Conservation (phyloP, 2,113 vertebrate genomes). For the Xiphophorus couchianus region DNA sequence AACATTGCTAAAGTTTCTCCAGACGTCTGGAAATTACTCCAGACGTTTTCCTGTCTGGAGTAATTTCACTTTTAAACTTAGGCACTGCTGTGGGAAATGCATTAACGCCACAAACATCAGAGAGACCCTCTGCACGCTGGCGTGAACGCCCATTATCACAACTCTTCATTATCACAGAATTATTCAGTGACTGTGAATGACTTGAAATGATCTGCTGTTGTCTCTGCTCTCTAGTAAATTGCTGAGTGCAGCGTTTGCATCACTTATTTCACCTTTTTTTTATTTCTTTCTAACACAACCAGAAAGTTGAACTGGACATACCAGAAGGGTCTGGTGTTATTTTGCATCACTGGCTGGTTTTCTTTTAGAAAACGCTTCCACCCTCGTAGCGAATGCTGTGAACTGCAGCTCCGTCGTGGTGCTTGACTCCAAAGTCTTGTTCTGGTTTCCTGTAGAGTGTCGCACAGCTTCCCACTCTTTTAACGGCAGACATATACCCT, state of each 20-base stretch:
- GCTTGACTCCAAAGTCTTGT: slow-evolving; percentile 13
- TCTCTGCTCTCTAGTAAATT: slow-evolving; percentile 27
- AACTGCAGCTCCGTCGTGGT: slow-evolving; percentile 5
- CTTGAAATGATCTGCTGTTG: slow-evolving; percentile 42
- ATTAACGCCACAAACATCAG: slow-evolving; percentile 15
- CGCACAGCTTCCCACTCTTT: slow-evolving; percentile 20
- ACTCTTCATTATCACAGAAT: slow-evolving; percentile 33
- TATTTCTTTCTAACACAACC: slow-evolving; percentile 12
- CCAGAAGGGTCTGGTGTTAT: background rate
- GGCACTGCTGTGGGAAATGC: slow-evolving; percentile 24
- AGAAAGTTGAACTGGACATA: background rate
- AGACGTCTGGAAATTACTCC: too few relatives aligned
- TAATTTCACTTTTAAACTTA: slow-evolving; percentile 38
- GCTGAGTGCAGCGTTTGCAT: slow-evolving; percentile 5
- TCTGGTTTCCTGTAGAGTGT: slow-evolving; percentile 21
- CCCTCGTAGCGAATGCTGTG: slow-evolving; percentile 11
- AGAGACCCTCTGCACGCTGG: background rate
- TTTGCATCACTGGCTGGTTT: background rate
- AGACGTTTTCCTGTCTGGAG: slow-evolving; percentile 17
- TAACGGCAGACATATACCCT: slow-evolving; percentile 26
- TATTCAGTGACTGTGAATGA: slow-evolving; percentile 48
- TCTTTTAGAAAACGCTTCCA: slow-evolving; percentile 1
- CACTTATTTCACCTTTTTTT: slow-evolving; percentile 14
- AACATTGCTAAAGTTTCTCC: slow-evolving; percentile 1
- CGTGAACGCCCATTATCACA: slow-evolving; percentile 17